Evolutionary conservation across 2,888 invertebrate species (phyloP), one percentile per base, ranked within the genome.

Genomic region (Beris morrisii): DNA sequence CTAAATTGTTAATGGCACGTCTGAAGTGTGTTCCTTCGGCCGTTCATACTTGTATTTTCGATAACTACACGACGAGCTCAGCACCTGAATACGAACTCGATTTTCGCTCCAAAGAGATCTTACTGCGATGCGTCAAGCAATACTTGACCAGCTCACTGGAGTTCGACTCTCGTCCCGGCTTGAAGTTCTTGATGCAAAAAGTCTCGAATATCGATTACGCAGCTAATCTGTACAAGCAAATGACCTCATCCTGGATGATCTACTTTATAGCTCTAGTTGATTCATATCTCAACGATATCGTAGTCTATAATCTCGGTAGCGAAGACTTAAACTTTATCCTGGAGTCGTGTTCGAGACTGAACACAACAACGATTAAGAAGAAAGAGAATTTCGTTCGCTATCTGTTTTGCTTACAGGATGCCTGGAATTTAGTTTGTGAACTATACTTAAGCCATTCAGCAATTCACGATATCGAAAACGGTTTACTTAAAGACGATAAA

Each of bases 171-270:
- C 85, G 96, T 43, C 96, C 96, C 0, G 96, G 96, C 0, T 82
- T 97, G 22, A 97, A 97, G 79, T 96, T 97, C 78, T 85, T 97
- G 4, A 88, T 95, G 69, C 96, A 97, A 79, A 96, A 96, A 83
- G 94, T 95, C 0, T 92, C 92, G 0, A 91, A 91, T 75, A 85
- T 93, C 70, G 91, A 90, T 68, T 87, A 90, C 73, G 92, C 93
- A 4, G 93, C 95, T 2, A 95, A 94, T 80, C 83, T 95, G n/a
- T 95, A 94, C 77, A 91, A 91, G 68, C 95, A 95, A 81, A 93
- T 95, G 9, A 93, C 94, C 43, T 93, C 94, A 0, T 91, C 95
- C 0, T 94, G 95, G 89, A 90, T 95, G 48, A 90, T 95, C 22
- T 91, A 92, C 79, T 88, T 92, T 61, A 91, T 95, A 68, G 88